Base-by-base conservation (phyloP, 2,888 invertebrate species). In the Nemapogon koenigi region DNA sequence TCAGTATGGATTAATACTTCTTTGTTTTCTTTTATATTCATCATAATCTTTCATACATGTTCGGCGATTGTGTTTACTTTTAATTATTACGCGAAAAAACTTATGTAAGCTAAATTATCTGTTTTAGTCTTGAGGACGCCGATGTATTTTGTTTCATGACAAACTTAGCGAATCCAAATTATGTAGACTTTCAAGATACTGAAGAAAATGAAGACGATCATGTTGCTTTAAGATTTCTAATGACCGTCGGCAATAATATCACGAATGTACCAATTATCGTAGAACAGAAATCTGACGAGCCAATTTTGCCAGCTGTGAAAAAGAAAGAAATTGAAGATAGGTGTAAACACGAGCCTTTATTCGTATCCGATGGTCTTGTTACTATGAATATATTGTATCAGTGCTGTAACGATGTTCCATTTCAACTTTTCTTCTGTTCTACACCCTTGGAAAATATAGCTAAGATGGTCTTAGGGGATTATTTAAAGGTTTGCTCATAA, bases 71-170 rank as follows among this genome's bases (percentile, higher is more conserved):
- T n/a, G n/a, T n/a, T n/a, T n/a, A n/a, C n/a, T n/a, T n/a, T n/a
- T n/a, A n/a, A n/a, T n/a, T n/a, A n/a, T n/a, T n/a, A n/a, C n/a
- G n/a, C n/a, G n/a, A n/a, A n/a, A n/a, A n/a, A n/a, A n/a, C n/a
- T n/a, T n/a, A n/a, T n/a, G n/a, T n/a, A n/a, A n/a, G n/a, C n/a
- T n/a, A n/a, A n/a, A n/a, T n/a, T n/a, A n/a, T n/a, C n/a, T 44
- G 45, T 47, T 41, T 30, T 41, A 69, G 75, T 33, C 44, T 66
- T 57, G 41, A 56, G 51, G 75, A 75, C 46, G 70, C 63, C 2
- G 72, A 73, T 41, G 55, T 76, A 11, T 69, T 72, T 50, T 68
- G 68, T 43, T 57, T 71, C 38, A 50, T 67, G 30, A 61, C 68
- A 2, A 61, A 62, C 44, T 67, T 73, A 35, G 37, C 44, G 25